Base-by-base conservation (phyloP, 2,797 vertebrate genomes). In the Pelodytes ibericus region DNA sequence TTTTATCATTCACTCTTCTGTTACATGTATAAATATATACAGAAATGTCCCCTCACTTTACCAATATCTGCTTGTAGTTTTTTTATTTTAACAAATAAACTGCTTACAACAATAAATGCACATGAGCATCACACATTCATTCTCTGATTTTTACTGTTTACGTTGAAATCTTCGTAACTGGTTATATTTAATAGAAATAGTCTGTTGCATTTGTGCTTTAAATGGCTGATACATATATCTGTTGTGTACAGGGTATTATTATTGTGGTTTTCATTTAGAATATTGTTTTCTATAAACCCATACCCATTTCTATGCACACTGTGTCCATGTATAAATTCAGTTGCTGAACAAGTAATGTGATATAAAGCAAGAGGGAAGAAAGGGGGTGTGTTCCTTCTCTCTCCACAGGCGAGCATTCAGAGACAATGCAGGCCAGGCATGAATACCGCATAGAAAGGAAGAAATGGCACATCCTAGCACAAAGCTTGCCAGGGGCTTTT, bases 401-500 rank as follows among this genome's bases (percentile, higher is more conserved):
- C 75, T 72, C 75, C 70, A 76, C 66, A 79, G 76, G 76, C 63
- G 58, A 79, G 58, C 47, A 26, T 74, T 66, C 47, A 20, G 57
- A 79, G 77, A 79, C 77, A 79, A 79, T 79, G 76, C 75, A 78
- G 66, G 56, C 63, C 30, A 56, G 70, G 41, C 64, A 79, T 69
- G 64, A 79, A 79, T 79, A 71, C 71, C 64, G 77, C 77, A 79
- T 79, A 79, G 63, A 78, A 67, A 53, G 33, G 62, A 67, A 78
- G 71, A 58, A 57, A 79, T 53, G 71, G 71, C 64, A 73, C 64
- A 73, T 74, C 61, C 31, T 63, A 47, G 41, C 71, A 68, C 20
- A 62, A 73, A 41, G 39, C 75, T 72, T 3, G 58, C 56, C 39
- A 51, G 47, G 27, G 44, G 63, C 76, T 57, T 24, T n/a, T 47